phyloP scores from a whole-genome alignment of 2,797 vertebrate species.

The Helicolenus hilgendorfi region DNA sequence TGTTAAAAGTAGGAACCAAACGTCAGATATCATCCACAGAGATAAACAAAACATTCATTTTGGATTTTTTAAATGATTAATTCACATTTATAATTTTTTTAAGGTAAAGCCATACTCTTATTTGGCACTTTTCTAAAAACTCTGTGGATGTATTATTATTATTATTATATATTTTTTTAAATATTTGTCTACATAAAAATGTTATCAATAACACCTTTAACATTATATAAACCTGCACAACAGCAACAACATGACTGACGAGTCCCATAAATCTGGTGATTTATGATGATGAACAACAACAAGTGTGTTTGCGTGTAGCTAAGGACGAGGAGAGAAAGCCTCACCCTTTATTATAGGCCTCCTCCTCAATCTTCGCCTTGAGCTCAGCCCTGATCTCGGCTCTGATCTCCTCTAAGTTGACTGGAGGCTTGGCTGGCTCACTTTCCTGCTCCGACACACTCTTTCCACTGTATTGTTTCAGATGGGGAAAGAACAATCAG shows the following conservation, averaged over 20 bases:
- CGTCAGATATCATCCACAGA: too few species aligned
- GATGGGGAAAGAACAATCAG: constrained; percentile 84
- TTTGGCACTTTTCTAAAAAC: too few species aligned
- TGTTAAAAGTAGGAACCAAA: too few species aligned
- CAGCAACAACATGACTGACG: background rate
- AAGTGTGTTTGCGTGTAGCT: background rate
- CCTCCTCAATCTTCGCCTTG: constrained; percentile 96
- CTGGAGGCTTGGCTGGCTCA: constrained; percentile 86
- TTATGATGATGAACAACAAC: constrained; percentile 21
- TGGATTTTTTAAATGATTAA: too few species aligned
- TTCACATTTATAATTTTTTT: too few species aligned
- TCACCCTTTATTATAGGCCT: constrained; percentile 94
- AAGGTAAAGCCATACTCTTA: too few species aligned
- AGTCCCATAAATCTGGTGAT: background rate
- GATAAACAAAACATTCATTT: too few species aligned
- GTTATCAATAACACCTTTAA: background rate
- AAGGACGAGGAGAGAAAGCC: constrained; percentile 25
- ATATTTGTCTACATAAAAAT: too few species aligned
- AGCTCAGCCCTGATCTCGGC: constrained; percentile 93
- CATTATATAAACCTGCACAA: background rate
- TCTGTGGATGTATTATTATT: too few species aligned
- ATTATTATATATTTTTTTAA: too few species aligned
- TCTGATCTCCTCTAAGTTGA: constrained; percentile 91
- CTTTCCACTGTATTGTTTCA: constrained; percentile 93
- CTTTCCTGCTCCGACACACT: constrained; percentile 90